phyloP scores from a whole-genome alignment of 2,888 invertebrate genomes.

The Spisula solida region DNA sequence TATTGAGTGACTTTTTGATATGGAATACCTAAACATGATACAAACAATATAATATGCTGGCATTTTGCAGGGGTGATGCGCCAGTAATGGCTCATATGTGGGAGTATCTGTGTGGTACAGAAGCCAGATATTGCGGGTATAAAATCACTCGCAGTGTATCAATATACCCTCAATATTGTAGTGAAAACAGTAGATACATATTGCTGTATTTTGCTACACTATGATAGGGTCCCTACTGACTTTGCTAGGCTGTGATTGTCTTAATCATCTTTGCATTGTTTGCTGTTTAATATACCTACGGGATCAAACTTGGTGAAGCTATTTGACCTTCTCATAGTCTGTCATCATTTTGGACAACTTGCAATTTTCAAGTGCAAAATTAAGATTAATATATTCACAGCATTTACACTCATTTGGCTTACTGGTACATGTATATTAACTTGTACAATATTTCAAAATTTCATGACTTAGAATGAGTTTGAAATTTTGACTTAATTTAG shows the following conservation, averaged over 20 bases:
- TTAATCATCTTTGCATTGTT: constrained; percentile 1
- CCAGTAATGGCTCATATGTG: constrained; percentile 98
- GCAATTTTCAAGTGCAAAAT: too few relatives aligned
- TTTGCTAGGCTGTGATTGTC: background rate
- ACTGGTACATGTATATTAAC: too few relatives aligned
- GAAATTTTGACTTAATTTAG: too few relatives aligned
- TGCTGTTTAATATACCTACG: background rate
- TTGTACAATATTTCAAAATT: too few relatives aligned
- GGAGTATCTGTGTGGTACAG: constrained; percentile 89
- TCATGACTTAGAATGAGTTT: too few relatives aligned
- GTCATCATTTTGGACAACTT: too few relatives aligned
- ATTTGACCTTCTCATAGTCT: background rate
- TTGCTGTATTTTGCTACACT: constrained; percentile 31
- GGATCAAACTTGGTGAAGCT: background rate
- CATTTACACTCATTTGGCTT: too few relatives aligned
- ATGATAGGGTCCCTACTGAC: background rate
- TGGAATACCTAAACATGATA: background rate
- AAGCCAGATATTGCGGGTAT: constrained; percentile 54
- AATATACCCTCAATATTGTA: constrained; percentile 10
- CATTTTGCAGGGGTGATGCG: constrained; percentile 94
- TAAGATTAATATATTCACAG: too few relatives aligned
- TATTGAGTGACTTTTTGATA: too few relatives aligned
- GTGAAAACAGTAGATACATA: constrained; percentile 4
- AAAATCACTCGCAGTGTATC: constrained; percentile 9
- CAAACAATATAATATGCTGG: background rate